Evolutionary conservation across 2,113 vertebrate species (phyloP).

Genomic region (Sigmodon hispidus): DNA sequence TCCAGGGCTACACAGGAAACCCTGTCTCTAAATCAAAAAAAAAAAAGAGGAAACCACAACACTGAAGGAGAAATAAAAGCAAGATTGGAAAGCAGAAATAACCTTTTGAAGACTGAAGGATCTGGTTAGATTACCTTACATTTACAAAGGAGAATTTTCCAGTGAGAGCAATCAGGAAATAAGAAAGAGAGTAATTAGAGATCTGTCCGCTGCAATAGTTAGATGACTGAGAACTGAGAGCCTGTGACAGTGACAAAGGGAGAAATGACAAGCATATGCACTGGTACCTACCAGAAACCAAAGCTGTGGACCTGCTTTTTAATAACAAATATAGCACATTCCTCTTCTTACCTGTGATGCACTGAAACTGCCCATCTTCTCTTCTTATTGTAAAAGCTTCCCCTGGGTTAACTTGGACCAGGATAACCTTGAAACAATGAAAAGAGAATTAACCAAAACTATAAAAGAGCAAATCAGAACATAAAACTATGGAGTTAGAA

Average conservation of each 20-base stretch:
- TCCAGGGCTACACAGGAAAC: background rate
- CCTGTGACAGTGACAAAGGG: background rate
- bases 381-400: conserved; percentile 99
- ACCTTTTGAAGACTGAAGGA: conserved; percentile 40
- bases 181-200: background rate
- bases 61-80: background rate
- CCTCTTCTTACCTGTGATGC: conserved; percentile 95
- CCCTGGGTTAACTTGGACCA: conserved; percentile 99
- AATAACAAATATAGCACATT: background rate
- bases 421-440: conserved; percentile 93
- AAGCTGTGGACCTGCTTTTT: background rate
- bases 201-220: background rate
- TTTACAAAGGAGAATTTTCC: background rate
- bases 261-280: background rate
- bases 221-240: background rate
- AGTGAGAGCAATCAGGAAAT: conserved; percentile 46
- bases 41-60: background rate
- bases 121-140: background rate
- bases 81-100: background rate
- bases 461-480: background rate
- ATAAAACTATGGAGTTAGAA: conserved; percentile 34
- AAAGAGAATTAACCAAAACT: conserved; percentile 75
- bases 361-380: conserved; percentile 99
- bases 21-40: background rate
- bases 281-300: background rate